Percentiles rank a stretch among this genome's conserved stretches.
Conservation (phyloP, 1,140 invertebrate genomes). For the Nymphalis io region DNA sequence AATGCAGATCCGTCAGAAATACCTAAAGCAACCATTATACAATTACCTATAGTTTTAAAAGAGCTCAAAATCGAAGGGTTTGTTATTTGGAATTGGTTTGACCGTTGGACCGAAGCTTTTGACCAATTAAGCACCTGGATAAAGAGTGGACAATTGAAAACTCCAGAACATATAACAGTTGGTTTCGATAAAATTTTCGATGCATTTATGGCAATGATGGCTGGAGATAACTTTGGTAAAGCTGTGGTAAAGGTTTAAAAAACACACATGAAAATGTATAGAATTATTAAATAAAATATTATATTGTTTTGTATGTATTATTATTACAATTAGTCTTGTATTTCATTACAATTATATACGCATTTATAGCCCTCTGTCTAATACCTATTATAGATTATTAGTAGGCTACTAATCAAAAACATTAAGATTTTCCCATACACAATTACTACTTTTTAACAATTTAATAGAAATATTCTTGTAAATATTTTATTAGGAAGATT, state of each 20-base stretch:
- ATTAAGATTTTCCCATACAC: too few species aligned
- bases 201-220: constrained; percentile 82
- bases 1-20: constrained; percentile 55
- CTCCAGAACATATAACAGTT: constrained; percentile 79
- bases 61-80: constrained; percentile 80
- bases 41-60: constrained; percentile 74
- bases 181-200: constrained; percentile 83
- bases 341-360: too few species aligned
- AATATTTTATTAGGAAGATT: too few species aligned
- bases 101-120: constrained; percentile 73
- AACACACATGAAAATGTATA: too few species aligned
- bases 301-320: too few species aligned
- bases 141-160: constrained; percentile 79
- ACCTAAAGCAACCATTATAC: constrained; percentile 74
- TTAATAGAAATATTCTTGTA: too few species aligned
- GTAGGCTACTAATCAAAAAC: too few species aligned
- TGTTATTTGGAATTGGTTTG: constrained; percentile 44
- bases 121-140: constrained; percentile 77
- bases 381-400: too few species aligned
- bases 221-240: constrained; percentile 83
- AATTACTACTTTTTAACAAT: too few species aligned
- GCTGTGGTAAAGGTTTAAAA: constrained; percentile 80
- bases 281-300: neutral
- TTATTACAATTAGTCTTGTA: too few species aligned
- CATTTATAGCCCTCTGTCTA: too few species aligned